Conservation (phyloP, 2,113 vertebrate species). For the Plecotus auritus region DNA sequence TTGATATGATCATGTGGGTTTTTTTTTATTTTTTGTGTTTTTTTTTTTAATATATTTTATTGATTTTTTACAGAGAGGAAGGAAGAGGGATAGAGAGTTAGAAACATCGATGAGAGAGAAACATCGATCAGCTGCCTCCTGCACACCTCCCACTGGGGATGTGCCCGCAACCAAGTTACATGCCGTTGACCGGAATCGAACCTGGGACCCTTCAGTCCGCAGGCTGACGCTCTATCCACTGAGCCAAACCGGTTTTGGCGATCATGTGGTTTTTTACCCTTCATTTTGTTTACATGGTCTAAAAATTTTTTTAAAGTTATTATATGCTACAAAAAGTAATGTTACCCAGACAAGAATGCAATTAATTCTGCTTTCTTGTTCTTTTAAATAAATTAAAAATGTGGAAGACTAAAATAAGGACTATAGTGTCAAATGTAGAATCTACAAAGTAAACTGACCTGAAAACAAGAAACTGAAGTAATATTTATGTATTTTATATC, state of each 20-base stretch:
- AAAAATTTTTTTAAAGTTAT: background rate
- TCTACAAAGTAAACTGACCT: background rate
- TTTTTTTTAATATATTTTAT: too few species aligned
- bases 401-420: background rate
- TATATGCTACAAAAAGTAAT: background rate
- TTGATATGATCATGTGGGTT: background rate
- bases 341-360: background rate
- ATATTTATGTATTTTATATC: background rate
- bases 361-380: background rate
- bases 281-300: background rate
- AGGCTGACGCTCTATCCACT: too few species aligned
- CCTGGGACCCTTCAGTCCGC: too few species aligned
- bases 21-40: too few species aligned
- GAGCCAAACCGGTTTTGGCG: too few species aligned
- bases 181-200: too few species aligned
- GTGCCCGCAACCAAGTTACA: too few species aligned
- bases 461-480: background rate
- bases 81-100: too few species aligned
- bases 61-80: too few species aligned
- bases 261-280: background rate
- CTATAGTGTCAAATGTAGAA: background rate
- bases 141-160: too few species aligned
- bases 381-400: background rate
- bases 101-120: too few species aligned
- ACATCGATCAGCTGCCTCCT: too few species aligned